Base-by-base conservation (phyloP, 1,140 invertebrate genomes). In the Steinernema khuongi region DNA sequence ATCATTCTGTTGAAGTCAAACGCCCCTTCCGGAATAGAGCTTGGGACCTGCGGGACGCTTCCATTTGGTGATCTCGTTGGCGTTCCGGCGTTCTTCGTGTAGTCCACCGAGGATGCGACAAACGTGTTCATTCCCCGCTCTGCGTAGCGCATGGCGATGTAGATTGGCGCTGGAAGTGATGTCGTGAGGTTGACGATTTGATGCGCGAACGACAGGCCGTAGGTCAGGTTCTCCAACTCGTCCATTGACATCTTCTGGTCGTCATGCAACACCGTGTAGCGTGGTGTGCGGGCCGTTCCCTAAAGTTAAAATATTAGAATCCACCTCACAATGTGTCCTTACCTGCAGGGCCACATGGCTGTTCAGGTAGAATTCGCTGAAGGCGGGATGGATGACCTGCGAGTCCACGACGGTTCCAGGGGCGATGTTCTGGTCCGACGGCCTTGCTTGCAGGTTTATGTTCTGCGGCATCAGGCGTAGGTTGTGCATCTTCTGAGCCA, bases 311-410 rank as follows among this genome's bases (percentile, higher is more conserved):
- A 4, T 11, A 14, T 22, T 7, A 17, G 7, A 60, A 26, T 4
- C 4, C 7, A 60, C 4, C 26, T 4, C 14, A 26, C 14, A 1
- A 67, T 1, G 22, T 11, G 0, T 14, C 18, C 71, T 7, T 22
- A 76, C 76, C 67, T 78, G 77, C 17, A 77, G 31, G 19, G 76
- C 72, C 0, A 70, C 70, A 36, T 78, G 77, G 22, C 31, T 26
- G 41, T 78, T 78, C 31, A 78, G 66, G 68, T 69, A 78, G 76
- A 78, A 78, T 31, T 78, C 60, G 22, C 71, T 78, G 76, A 29
- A 73, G 1, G 33, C 29, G 18, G 77, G 77, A 31, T 78, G 72
- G 18, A 66, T 70, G 4, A 74, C 30, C 0, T 26, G 2, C 22
- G n/a, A 50, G 43, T 78, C 77, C 7, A 78, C 26, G 29, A 78